Base-by-base conservation (phyloP, 2,888 invertebrate species). In the Mimas tiliae region DNA sequence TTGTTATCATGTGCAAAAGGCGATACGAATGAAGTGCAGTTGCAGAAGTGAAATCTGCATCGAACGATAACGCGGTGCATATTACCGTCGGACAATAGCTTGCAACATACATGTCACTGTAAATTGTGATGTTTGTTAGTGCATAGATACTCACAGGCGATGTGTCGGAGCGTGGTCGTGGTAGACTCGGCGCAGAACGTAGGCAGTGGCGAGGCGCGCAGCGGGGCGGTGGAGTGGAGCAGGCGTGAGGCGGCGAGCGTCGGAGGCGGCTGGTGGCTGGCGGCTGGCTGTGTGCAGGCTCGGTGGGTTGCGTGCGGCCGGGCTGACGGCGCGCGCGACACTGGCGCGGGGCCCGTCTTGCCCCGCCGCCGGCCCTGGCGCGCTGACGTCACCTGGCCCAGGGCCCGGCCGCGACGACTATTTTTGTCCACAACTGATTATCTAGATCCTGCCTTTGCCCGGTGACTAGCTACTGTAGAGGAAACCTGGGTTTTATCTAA, bases 331-430 rank as follows among this genome's bases (percentile, higher is more conserved):
- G 93, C 93, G 91, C 93, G 91, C 93, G 91, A 88, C 91, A 92
- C 93, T 93, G 93, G 89, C 90, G 92, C 91, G 93, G 93, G 93
- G 92, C 93, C 93, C 92, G 91, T 92, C 90, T 93, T 92, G 91
- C 93, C 93, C 93, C 92, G 91, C 91, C 84, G 86, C 75, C 84
- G 88, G 88, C 91, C 88, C 90, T 89, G 89, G 85, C 87, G 85
- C 86, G 88, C 81, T 93, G 91, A 93, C 93, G 93, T 93, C 93
- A 93, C 87, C 92, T 90, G 91, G 91, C 91, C 92, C 93, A 91
- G 92, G 93, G 93, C 93, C 92, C 92, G 92, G 84, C 86, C 80
- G 81, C 82, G 84, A 82, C 84, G 85, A 91, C 93, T 93, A 93
- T 93, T 93, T 91, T 90, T 87, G 87, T 90, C 89, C 88, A 88